Evolutionary conservation across 2,113 vertebrate species (phyloP).

Genomic region (Chauna torquata): DNA sequence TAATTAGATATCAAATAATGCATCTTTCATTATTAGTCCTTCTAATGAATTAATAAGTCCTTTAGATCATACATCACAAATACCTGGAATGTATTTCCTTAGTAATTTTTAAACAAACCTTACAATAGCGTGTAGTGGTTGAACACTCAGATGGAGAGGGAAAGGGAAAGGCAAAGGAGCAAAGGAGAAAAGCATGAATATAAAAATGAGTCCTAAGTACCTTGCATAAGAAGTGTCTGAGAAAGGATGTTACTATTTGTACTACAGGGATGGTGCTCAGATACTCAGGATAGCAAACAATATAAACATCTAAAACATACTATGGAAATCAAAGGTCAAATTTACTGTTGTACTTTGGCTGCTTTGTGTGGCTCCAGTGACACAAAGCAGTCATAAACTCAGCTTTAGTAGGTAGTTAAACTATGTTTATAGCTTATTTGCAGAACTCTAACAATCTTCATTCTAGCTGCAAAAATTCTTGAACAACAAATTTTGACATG

Average conservation of each 20-base stretch:
- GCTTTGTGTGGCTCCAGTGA: neutral
- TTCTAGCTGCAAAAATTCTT: neutral
- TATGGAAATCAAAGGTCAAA: neutral
- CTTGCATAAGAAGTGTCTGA: neutral
- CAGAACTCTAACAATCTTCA: neutral
- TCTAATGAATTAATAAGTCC: slow-evolving; percentile 46
- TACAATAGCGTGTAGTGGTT: neutral
- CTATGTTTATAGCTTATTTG: neutral
- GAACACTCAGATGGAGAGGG: neutral
- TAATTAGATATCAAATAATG: slow-evolving; percentile 14
- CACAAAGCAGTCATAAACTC: neutral
- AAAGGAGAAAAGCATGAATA: neutral
- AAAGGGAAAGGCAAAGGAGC: neutral
- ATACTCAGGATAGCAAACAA: neutral
- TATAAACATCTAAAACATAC: neutral
- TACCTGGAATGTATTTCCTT: neutral
- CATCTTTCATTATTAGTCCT: slow-evolving; percentile 17
- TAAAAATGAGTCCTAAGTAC: neutral
- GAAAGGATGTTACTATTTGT: neutral
- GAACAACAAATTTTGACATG: neutral
- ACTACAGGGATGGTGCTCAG: neutral
- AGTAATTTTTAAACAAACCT: neutral
- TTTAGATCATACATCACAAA: slow-evolving; percentile 17
- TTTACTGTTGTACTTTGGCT: neutral
- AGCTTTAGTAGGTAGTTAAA: neutral